Conservation (phyloP, 2,113 vertebrate genomes). For the Podarcis raffonei region DNA sequence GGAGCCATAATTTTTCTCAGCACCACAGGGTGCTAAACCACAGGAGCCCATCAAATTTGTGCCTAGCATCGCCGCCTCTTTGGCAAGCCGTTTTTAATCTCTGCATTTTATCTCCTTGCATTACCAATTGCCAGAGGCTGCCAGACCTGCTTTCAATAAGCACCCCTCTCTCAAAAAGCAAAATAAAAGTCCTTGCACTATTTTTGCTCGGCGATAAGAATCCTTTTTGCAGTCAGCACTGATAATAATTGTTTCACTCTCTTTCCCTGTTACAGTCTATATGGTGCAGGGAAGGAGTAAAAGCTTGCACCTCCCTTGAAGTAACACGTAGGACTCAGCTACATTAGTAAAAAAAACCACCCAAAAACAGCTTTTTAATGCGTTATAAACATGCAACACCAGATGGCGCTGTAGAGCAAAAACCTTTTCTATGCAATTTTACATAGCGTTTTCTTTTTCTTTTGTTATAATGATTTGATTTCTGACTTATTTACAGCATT, state of each 20-base stretch:
- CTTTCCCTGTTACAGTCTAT: background rate
- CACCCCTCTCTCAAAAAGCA: background rate
- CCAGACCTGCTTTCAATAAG: background rate
- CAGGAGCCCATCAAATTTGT: constrained; percentile 1
- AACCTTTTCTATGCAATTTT: no score
- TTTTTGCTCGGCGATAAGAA: background rate
- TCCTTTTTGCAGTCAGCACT: background rate
- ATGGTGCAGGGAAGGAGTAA: background rate
- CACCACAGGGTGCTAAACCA: constrained; percentile 44
- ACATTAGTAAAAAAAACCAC: no score
- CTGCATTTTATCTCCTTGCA: background rate
- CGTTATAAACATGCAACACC: no score
- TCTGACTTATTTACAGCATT: no score
- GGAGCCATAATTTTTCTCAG: background rate
- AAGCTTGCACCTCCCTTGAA: background rate
- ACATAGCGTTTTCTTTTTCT: no score
- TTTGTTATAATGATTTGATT: no score
- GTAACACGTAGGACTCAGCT: no score
- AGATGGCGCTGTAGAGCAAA: no score
- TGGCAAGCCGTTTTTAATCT: constrained; percentile 34
- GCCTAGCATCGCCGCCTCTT: constrained; percentile 5
- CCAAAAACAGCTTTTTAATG: no score
- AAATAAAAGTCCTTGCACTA: background rate
- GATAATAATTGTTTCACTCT: background rate
- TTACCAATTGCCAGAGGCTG: constrained; percentile 24